These are phyloP conservation scores for Lagopus leucura DNA, from an alignment of 2,113 vertebrate species.

Conservation along the genomic window DNA sequence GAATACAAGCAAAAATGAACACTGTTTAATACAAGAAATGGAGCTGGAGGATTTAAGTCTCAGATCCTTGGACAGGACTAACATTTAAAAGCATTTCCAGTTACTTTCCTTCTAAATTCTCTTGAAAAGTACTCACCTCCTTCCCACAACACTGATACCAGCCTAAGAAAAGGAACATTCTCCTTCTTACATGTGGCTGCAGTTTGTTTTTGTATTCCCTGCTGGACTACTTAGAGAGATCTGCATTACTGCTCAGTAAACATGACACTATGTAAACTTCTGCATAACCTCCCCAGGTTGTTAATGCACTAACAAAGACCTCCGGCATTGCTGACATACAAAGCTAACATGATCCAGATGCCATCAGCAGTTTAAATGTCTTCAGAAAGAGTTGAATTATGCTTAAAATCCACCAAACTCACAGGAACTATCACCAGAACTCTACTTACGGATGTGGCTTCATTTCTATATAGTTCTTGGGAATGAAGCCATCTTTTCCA, in stretches of 20 bases:
- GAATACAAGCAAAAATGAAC: not conserved
- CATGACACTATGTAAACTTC: not conserved
- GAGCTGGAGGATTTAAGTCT: not conserved
- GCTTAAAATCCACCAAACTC: not conserved
- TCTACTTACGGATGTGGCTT: conserved; percentile 96
- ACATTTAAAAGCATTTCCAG: not conserved
- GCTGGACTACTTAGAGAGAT: not conserved
- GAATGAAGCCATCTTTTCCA: conserved; percentile 97
- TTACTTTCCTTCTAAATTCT: not conserved
- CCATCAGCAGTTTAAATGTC: conserved; percentile 24
- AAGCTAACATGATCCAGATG: not conserved
- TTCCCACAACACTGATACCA: not conserved
- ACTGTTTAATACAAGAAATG: not conserved
- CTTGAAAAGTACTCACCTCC: not conserved
- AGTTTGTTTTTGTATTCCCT: conserved; percentile 4
- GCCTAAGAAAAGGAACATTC: not conserved
- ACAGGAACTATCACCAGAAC: not conserved
- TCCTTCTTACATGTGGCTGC: not conserved
- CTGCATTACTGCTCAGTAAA: conserved; percentile 20
- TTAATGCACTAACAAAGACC: conserved; percentile 11
- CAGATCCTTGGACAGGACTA: not conserved
- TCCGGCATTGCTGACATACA: conserved; percentile 21
- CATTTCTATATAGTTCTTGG: conserved; percentile 99
- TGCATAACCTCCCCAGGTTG: conserved; percentile 30
- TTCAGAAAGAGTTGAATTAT: conserved; percentile 21